Evolutionary conservation across 37 sponge, comb jelly and placozoan genomes (phyloP), one percentile per base, ranked within the genome.

Genomic region (Bolinopsis microptera): DNA sequence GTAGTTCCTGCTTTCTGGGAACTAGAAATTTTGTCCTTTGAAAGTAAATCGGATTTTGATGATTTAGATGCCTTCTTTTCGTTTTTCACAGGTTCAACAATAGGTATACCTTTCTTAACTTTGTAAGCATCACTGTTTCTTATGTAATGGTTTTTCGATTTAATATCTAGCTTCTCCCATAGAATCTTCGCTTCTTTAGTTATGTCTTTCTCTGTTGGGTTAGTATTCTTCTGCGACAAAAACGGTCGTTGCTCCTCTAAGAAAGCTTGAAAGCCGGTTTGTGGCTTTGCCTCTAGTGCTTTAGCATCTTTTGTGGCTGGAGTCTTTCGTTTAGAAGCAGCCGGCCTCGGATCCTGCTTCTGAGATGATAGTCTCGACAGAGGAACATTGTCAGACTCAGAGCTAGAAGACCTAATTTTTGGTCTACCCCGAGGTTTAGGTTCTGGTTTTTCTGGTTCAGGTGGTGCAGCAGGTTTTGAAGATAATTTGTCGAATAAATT

Each of bases 111-210:
- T 18, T 86, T 86, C 28, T 86, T 86, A 40, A 86, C 9, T 38
- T 86, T 86, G 26, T 86, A 86, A 2, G 90, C 90, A 5, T 86
- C 90, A 40, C 90, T 86, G 61, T 86, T 86, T 5, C 90, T 35
- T 22, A 86, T 86, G 90, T 86, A 86, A 27, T 86, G 90, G 22
- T 86, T 86, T 27, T 86, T 86, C 61, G 34, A 1, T 8, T 35
- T 22, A 1, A 86, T 26, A 39, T 41, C 90, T 1, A 86, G 90
- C n/a, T 34, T 27, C 0, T 40, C 90, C 90, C 90, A 86, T 5
- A 86, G 24, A 0, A 28, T 28, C 61, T 41, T 39, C 22, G 26
- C 90, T 41, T 86, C 90, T 27, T 39, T 41, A 3, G 40, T 40
- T n/a, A 86, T n/a, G 38, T 86, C 61, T 41, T 86, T 86, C 61